Evolutionary conservation across 2,888 invertebrate genomes (phyloP).

Genomic region (Drosophila merina): DNA sequence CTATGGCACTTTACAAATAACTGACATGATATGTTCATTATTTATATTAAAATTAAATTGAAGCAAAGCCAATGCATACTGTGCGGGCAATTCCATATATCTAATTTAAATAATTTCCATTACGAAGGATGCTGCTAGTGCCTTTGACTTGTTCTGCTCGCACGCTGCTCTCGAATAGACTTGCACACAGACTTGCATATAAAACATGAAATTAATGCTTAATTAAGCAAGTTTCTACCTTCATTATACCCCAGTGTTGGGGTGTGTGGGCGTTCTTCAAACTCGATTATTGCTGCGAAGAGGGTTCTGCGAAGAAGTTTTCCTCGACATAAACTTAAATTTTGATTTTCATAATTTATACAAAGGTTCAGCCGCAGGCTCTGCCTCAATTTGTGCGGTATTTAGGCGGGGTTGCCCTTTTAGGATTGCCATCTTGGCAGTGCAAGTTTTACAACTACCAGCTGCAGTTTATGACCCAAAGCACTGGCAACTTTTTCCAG

Average conservation of each 20-base stretch:
- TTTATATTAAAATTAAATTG: slow-evolving; percentile 34
- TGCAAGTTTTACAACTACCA: slow-evolving; percentile 21
- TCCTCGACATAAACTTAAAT: slow-evolving; percentile 51
- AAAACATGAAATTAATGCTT: slow-evolving; percentile 74
- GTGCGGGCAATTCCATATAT: slow-evolving; percentile 22
- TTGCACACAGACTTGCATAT: slow-evolving; percentile 60
- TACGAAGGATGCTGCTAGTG: slow-evolving; percentile 10
- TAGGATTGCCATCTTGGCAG: slow-evolving; percentile 29
- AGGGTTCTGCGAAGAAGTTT: slow-evolving; percentile 29
- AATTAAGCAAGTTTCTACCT: slow-evolving; percentile 60
- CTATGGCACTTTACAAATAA: not conserved
- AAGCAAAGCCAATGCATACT: slow-evolving; percentile 17
- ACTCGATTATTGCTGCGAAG: slow-evolving; percentile 47
- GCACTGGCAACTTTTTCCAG: slow-evolving; percentile 16
- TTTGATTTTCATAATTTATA: slow-evolving; percentile 67
- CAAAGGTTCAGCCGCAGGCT: slow-evolving; percentile 1
- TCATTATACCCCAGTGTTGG: not conserved
- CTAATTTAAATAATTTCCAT: slow-evolving; percentile 46
- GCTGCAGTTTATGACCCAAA: slow-evolving; percentile 49
- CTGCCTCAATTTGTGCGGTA: slow-evolving; percentile 8
- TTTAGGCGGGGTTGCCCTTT: slow-evolving; percentile 4
- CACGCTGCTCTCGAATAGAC: slow-evolving; percentile 1
- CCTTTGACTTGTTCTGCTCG: slow-evolving; percentile 21
- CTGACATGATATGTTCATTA: slow-evolving; percentile 22
- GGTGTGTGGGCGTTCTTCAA: slow-evolving; percentile 14